Base-by-base conservation (phyloP, 2,888 invertebrate genomes). In the Octonoba sinensis region DNA sequence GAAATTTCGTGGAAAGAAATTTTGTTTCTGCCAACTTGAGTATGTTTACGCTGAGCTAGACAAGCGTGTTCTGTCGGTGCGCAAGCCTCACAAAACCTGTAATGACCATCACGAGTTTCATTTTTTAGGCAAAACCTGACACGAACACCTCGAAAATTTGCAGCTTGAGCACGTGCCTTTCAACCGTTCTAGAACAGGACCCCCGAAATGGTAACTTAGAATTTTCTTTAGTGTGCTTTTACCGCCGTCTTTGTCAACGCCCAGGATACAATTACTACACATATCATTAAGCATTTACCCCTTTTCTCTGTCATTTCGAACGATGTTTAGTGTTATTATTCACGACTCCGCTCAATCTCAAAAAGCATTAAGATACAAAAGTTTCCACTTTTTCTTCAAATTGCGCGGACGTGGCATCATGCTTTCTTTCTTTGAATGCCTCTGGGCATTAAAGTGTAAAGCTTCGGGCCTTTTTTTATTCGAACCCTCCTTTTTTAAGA, bases 381-480 rank as follows among this genome's bases (percentile, higher is more conserved):
- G 81, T 82, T 75, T 74, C 70, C 75, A 82, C 75, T 75, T 75
- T 74, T 82, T 82, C 74, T 75, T 70, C 81, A 82, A 82, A 82
- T 82, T 82, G 75, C 73, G 81, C 54, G 74, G 62, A 74, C 70
- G 81, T 75, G 81, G 75, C 81, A 74, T 82, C 74, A 74, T 74
- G 70, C 59, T 65, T 75, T 74, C 73, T 70, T 81, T 82, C 46
- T 75, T 64, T 36, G 51, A 60, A 16, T 74, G 62, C 69, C 76
- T 62, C 66, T 66, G 56, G 74, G 74, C 70, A 75, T 75, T 75
- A 82, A 75, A 82, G 70, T 82, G 67, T 62, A 60, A 73, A 62
- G 67, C 73, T 79, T 60, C 71, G 77, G 77, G 65, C 57, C 49
- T 79, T 77, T 69, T 74, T 71, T 78, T 44, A 78, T 78, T 75